Percentiles rank a stretch among this genome's conserved stretches.
Conservation (phyloP, 92 coral and sea anemone species). For the Paragorgia papillata region DNA sequence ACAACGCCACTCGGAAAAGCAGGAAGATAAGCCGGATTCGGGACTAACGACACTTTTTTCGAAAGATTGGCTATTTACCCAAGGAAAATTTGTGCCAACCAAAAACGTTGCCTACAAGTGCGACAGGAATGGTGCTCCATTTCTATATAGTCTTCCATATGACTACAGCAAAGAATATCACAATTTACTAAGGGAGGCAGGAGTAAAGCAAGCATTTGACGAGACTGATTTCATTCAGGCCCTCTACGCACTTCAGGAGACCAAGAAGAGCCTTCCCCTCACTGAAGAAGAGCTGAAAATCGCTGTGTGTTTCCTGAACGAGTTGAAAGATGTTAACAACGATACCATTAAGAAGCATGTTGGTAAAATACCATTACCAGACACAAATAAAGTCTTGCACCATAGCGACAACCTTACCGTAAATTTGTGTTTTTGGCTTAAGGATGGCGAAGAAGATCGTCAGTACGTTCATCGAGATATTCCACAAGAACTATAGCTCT, state of each 20-base stretch:
- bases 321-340: constrained; percentile 44
- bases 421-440: constrained; percentile 73
- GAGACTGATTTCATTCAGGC: constrained; percentile 55
- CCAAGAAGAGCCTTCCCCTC: constrained; percentile 49
- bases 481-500: constrained; percentile 61
- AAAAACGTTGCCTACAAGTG: constrained; percentile 72
- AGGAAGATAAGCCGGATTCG: neutral
- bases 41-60: constrained; percentile 16
- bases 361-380: constrained; percentile 74
- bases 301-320: constrained; percentile 54
- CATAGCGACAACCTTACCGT: constrained; percentile 64
- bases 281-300: constrained; percentile 55
- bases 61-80: constrained; percentile 56
- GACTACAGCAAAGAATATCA: constrained; percentile 34
- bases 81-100: constrained; percentile 51
- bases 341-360: constrained; percentile 25
- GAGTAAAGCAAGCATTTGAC: constrained; percentile 52
- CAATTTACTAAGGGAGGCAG: constrained; percentile 54
- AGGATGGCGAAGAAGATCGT: constrained; percentile 11
- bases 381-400: constrained; percentile 51
- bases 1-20: neutral
- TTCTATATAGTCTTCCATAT: constrained; percentile 65
- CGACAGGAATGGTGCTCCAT: constrained; percentile 71
- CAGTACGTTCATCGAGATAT: constrained; percentile 65
- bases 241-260: constrained; percentile 51